Evolutionary conservation across 2,113 vertebrate genomes (phyloP).

Genomic region (Azemiops feae): DNA sequence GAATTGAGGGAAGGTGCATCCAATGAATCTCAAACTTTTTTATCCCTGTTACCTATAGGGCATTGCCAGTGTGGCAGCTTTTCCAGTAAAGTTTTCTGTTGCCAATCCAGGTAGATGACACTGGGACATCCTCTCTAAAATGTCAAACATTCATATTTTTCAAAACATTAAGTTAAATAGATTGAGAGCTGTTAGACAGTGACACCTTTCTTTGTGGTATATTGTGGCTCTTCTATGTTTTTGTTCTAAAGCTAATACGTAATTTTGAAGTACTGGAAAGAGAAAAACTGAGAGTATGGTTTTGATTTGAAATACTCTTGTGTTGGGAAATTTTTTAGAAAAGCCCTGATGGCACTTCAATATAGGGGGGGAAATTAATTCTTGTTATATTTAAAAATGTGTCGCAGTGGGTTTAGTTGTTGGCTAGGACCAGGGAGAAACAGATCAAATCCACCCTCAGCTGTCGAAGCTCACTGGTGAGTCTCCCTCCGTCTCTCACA

Average conservation of each 20-base stretch:
- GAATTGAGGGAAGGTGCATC: neutral
- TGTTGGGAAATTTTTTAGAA: constrained; percentile 41
- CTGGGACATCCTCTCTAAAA: neutral
- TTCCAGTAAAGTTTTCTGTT: neutral
- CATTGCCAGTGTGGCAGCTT: neutral
- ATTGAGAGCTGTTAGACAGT: neutral
- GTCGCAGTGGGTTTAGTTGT: neutral
- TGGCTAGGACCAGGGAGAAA: neutral
- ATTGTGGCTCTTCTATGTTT: constrained; percentile 34
- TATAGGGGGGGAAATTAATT: constrained; percentile 26
- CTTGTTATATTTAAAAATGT: constrained; percentile 21
- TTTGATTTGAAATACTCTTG: constrained; percentile 45
- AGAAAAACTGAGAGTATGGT: neutral
- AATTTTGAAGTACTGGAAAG: constrained; percentile 31
- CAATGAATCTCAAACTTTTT: neutral
- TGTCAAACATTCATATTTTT: neutral
- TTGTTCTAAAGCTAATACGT: neutral
- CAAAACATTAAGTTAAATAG: constrained; percentile 14
- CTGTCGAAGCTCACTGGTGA: neutral
- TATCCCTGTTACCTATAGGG: neutral
- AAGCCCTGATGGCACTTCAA: constrained; percentile 35
- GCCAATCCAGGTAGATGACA: neutral
- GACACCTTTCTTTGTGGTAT: constrained; percentile 18
- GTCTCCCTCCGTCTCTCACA: neutral
- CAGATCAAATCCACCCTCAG: neutral